Evolutionary conservation across 2,797 vertebrate species (phyloP), one percentile per base, ranked within the genome.

Genomic region (Paedocypris micromegethes): DNA sequence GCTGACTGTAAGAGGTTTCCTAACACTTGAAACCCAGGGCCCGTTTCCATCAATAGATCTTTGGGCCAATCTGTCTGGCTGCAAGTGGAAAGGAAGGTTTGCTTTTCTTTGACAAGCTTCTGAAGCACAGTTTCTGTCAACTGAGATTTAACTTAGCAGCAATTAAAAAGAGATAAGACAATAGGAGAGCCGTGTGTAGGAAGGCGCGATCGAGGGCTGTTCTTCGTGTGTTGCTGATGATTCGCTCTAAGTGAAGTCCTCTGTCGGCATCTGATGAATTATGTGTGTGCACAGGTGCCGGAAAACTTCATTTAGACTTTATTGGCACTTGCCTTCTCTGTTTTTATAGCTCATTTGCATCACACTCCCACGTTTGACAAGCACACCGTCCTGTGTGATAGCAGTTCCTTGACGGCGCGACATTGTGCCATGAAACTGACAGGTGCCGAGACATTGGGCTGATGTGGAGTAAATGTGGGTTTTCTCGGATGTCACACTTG

Each of bases 71-170:
- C 67, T 61, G 58, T 56, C 53, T 70, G 48, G 42, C 59, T 42
- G 59, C 52, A 54, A 56, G 43, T 56, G 52, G 39, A 48, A 68
- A 56, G 23, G 53, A 63, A 50, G 44, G 46, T 3, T 51, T 53
- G 42, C 0, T 48, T 60, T 52, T 53, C 37, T 59, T 9, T 55
- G 53, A 48, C 44, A 48, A 37, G 56, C 51, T 55, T 55, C n/a
- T 55, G 9, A 62, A 62, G 61, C 50, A 49, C 44, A 43, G 42
- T 52, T 40, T 45, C 9, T 45, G 58, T 70, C 68, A 49, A 53
- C 5, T 2, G 2, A 70, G 67, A 70, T 70, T 70, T 70, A 59
- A 70, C 68, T 63, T 63, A 49, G 8, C 58, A 49, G 51, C 45
- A 70, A 69, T 70, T 70, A 62, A 63, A 49, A 63, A 38, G 3